Evolutionary conservation across 2,888 invertebrate genomes (phyloP).

Genomic region (Metopia argyrocephala): DNA sequence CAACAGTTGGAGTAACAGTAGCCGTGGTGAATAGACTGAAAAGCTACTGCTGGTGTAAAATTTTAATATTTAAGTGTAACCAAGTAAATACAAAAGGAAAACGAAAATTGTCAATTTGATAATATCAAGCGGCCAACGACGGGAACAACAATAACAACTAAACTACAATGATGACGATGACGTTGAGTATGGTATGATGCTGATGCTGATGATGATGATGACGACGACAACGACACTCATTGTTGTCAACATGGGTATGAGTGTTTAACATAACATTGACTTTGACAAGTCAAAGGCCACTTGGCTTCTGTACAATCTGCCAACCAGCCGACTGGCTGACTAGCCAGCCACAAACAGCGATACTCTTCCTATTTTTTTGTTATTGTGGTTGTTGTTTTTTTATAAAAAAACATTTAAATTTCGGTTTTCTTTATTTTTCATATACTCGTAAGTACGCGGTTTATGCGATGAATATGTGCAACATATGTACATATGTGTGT

Average conservation of each 20-base stretch:
- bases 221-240: slow-evolving; percentile 58
- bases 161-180: slow-evolving; percentile 14
- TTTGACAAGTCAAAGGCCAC: slow-evolving; percentile 68
- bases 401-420: slow-evolving; percentile 30
- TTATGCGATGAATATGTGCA: no score
- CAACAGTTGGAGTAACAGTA: slow-evolving; percentile 22
- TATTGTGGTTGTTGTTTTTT: no score
- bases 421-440: not conserved
- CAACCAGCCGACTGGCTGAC: slow-evolving; percentile 5
- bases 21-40: not conserved
- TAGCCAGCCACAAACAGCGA: not conserved
- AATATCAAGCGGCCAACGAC: slow-evolving; percentile 44
- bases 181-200: not conserved
- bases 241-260: slow-evolving; percentile 61
- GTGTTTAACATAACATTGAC: slow-evolving; percentile 65
- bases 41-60: slow-evolving; percentile 13
- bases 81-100: slow-evolving; percentile 33
- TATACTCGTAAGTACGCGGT: no score
- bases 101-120: slow-evolving; percentile 51
- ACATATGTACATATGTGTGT: not conserved
- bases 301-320: slow-evolving; percentile 53
- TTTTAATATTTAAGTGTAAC: slow-evolving; percentile 37
- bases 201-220: slow-evolving; percentile 28
- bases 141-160: slow-evolving; percentile 2
- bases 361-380: slow-evolving; percentile 21